Base-by-base conservation (phyloP, 2,113 vertebrate genomes). In the Aix galericulata region DNA sequence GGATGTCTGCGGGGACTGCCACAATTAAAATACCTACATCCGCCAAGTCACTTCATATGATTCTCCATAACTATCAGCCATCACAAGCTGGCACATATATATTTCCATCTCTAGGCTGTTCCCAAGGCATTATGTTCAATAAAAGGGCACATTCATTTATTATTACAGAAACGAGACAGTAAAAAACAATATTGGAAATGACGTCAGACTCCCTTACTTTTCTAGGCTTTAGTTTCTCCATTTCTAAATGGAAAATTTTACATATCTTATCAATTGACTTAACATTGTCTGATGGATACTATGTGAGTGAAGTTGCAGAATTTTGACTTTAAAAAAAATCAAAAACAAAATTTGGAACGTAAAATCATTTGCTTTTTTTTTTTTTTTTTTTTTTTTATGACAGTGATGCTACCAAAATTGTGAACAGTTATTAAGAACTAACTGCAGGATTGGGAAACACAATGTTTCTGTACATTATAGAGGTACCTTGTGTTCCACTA, bases 391-490 rank as follows among this genome's bases (percentile, higher is more conserved):
- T 50, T 55, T 13, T 29, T 1, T 9, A 42, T 75, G 50, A 40
- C 9, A 50, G 31, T 25, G 56, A 73, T 2, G 7, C 7, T 60
- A 46, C 50, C 46, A 78, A 68, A 53, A 77, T 20, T 67, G 23
- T 26, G 71, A 79, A 64, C 32, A 25, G 69, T 74, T 84, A 59
- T 0, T 2, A 89, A 88, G 68, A 23, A 4, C 26, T 79, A 63
- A 88, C 46, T 13, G 58, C 82, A 80, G 62, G 69, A 71, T 89
- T 81, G 52, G 80, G 34, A 93, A 94, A 66, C 69, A 91, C 83
- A 67, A n/a, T 26, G 71, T 78, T 96, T 89, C 77, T 93, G 84
- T 36, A 34, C 78, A 11, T 87, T 80, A 60, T 0, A 74, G 72
- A 81, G 73, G 79, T 32, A 71, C 59, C 85, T 59, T 34, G 53